Evolutionary conservation across 2,888 invertebrate genomes (phyloP), one percentile per base, ranked within the genome.

Genomic region (Phrixothrix hirtus): DNA sequence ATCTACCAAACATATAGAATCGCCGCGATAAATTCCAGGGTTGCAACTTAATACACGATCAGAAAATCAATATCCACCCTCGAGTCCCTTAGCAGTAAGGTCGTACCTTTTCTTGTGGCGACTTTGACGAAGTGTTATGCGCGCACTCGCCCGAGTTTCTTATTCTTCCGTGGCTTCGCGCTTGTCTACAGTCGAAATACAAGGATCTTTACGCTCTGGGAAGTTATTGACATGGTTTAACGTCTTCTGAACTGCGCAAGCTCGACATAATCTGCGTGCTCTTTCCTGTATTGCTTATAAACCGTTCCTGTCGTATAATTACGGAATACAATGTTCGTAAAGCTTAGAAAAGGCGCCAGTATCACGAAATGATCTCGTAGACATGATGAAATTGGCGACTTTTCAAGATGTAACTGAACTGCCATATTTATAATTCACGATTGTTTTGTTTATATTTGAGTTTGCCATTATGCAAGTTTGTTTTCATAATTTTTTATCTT

Each of bases 31-130:
- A 59, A 59, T 57, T 55, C 55, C 53, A 49, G 55, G 59, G 48
- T 55, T 15, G 51, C 55, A 46, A 55, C 52, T 57, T 52, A 38
- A 43, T 42, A 57, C 41, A 30, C 44, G 45, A 26, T 45, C 49
- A 53, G 55, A 57, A 59, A 59, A 59, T 59, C 56, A 57, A 56
- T 55, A 58, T 57, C 49, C 48, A 47, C 48, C 57, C 36, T 21
- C 45, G 32, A n/a, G 10, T 15, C 3, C 17, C 17, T n/a, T n/a
- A 29, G 15, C 31, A 34, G 31, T 25, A 17, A 14, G 42, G 26
- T 29, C 7, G 11, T 15, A 38, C 27, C 39, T 34, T 27, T 46
- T 39, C 36, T 25, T 45, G 31, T 14, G 41, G 36, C 34, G 30
- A 42, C 36, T 44, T 39, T 42, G 30, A 30, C 45, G 39, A 31